Evolutionary conservation across 2,888 invertebrate genomes (phyloP).

Genomic region (Cosmia pyralina): DNA sequence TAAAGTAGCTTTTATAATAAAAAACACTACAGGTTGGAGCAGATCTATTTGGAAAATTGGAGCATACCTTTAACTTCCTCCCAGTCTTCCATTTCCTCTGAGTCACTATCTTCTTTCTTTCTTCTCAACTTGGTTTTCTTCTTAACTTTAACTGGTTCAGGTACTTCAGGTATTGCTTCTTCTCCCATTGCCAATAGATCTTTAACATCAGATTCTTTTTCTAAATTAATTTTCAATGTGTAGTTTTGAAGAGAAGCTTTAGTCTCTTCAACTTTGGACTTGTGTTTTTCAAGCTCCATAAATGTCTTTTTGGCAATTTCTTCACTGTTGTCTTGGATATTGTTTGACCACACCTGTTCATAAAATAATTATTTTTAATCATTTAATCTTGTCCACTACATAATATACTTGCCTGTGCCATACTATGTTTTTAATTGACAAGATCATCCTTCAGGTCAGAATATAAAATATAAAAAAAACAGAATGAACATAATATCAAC

Average conservation of each 20-base stretch:
- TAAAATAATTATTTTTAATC: not conserved
- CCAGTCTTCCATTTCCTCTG: constrained; percentile 92
- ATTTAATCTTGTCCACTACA: not conserved
- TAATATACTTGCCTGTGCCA: not conserved
- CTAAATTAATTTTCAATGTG: constrained; percentile 69
- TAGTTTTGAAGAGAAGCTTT: constrained; percentile 90
- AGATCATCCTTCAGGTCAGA: not conserved
- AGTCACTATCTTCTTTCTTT: constrained; percentile 86
- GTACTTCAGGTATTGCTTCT: constrained; percentile 73
- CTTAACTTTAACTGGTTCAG: constrained; percentile 61
- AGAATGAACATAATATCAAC: not conserved
- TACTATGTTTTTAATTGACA: not conserved
- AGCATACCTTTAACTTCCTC: constrained; percentile 92
- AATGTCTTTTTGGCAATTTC: constrained; percentile 88
- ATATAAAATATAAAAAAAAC: not conserved
- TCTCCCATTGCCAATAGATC: constrained; percentile 93
- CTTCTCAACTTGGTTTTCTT: constrained; percentile 75
- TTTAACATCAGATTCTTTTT: constrained; percentile 88
- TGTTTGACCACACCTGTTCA: constrained; percentile 81
- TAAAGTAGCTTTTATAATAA: not conserved
- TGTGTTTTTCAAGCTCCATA: constrained; percentile 90
- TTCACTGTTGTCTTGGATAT: constrained; percentile 80
- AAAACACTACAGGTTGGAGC: not conserved
- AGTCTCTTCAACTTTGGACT: constrained; percentile 91
- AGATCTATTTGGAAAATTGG: not conserved